Percentiles rank a stretch among this genome's conserved stretches.
These are phyloP conservation scores for Charaxes varanes DNA, from an alignment of 1,140 invertebrate genomes.

Conservation along the genomic window DNA sequence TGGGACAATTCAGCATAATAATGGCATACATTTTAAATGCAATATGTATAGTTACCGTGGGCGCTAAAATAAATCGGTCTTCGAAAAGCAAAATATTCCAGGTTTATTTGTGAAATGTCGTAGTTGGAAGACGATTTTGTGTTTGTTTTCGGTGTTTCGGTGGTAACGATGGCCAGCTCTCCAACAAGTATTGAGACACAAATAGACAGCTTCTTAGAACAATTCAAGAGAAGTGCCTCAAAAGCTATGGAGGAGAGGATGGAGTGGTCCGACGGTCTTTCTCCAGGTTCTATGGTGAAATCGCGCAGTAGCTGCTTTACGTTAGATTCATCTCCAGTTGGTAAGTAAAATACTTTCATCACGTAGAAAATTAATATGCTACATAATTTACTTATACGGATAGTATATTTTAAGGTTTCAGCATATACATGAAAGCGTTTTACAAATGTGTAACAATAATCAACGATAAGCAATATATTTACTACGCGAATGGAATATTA, in stretches of 20 bases:
- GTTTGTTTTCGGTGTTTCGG: slow-evolving; percentile 67
- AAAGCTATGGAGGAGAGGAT: slow-evolving; percentile 80
- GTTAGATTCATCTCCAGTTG: slow-evolving; percentile 54
- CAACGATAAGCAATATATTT: no score
- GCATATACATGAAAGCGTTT: background rate
- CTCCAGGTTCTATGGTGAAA: slow-evolving; percentile 51
- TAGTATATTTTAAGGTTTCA: no score
- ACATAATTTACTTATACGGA: no score
- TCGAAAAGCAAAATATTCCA: slow-evolving; percentile 10
- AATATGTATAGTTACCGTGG: slow-evolving; percentile 11
- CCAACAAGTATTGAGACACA: slow-evolving; percentile 84
- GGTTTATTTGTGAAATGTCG: slow-evolving; percentile 37
- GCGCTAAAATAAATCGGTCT: slow-evolving; percentile 1
- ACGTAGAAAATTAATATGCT: background rate
- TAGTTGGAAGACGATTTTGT: slow-evolving; percentile 39
- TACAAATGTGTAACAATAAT: no score
- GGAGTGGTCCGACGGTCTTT: slow-evolving; percentile 64
- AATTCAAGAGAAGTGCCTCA: slow-evolving; percentile 84
- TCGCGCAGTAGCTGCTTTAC: slow-evolving; percentile 71
- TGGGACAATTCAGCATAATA: slow-evolving; percentile 37
- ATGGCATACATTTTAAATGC: slow-evolving; percentile 37
- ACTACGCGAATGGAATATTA: no score
- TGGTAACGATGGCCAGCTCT: slow-evolving; percentile 78
- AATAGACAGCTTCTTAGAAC: slow-evolving; percentile 87
- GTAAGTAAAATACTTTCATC: slow-evolving; percentile 39